Conservation (phyloP, 1,140 invertebrate genomes). For the Eulimnadia texana region DNA sequence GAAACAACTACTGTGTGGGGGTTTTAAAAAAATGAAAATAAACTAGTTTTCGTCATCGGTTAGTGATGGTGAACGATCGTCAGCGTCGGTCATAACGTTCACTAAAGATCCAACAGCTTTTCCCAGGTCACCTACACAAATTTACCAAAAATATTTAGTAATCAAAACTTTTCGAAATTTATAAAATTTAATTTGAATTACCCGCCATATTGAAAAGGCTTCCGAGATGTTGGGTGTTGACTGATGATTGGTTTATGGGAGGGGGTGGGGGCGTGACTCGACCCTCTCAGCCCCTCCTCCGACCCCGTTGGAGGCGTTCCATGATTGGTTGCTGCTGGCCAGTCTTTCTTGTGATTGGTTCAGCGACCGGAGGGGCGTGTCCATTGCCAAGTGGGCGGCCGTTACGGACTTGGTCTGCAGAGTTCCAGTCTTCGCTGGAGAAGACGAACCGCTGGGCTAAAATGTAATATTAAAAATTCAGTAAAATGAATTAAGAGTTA, state of each 20-base stretch:
- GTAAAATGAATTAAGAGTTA: background rate
- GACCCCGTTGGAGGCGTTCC: background rate
- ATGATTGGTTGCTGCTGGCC: background rate
- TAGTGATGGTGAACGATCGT: slow-evolving; percentile 20
- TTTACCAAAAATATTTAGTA: slow-evolving; percentile 11
- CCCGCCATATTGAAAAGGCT: slow-evolving; percentile 21
- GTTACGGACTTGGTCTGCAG: slow-evolving; percentile 78
- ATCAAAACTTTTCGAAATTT: no score
- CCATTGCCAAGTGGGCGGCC: slow-evolving; percentile 70
- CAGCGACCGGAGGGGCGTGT: slow-evolving; percentile 46
- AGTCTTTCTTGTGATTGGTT: slow-evolving; percentile 11
- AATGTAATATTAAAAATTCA: slow-evolving; percentile 7
- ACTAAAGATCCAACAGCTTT: slow-evolving; percentile 72
- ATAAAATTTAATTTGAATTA: background rate
- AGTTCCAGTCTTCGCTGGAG: slow-evolving; percentile 49
- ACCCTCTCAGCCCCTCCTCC: slow-evolving; percentile 17
- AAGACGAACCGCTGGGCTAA: slow-evolving; percentile 34
- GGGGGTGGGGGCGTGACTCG: slow-evolving; percentile 22
- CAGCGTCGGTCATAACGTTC: slow-evolving; percentile 70
- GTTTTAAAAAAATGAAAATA: background rate
- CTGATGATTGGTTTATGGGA: slow-evolving; percentile 19
- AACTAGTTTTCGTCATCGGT: slow-evolving; percentile 9
- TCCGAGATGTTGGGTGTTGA: slow-evolving; percentile 19
- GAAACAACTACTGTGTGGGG: background rate
- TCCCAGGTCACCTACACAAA: slow-evolving; percentile 54